phyloP scores from a whole-genome alignment of 2,888 invertebrate genomes.

The Lasius platythorax region DNA sequence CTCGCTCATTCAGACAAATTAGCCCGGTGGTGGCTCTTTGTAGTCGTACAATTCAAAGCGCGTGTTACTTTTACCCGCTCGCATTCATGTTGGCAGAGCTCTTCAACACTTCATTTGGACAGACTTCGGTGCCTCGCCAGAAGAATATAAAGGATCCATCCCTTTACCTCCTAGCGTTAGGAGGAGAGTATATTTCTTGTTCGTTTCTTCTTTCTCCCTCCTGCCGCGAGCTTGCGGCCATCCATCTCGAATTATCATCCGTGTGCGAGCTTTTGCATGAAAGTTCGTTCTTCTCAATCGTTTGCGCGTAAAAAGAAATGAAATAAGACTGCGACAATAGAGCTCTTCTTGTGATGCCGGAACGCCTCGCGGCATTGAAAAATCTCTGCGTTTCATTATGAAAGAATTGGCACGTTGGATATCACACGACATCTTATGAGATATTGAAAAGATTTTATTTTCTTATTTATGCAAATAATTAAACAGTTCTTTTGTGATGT shows the following conservation, averaged over 20 bases:
- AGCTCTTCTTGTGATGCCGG: neutral
- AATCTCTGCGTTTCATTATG: neutral
- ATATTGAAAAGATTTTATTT: neutral
- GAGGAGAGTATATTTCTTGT: constrained; percentile 50
- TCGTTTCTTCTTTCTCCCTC: constrained; percentile 12
- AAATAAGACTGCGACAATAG: constrained; percentile 50
- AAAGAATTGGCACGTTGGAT: constrained; percentile 1
- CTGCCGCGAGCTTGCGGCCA: constrained; percentile 27
- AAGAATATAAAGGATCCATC: constrained; percentile 74
- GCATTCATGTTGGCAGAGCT: constrained; percentile 84
- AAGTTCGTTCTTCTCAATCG: constrained; percentile 48
- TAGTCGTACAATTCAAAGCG: constrained; percentile 84
- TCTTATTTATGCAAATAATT: neutral
- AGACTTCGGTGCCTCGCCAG: constrained; percentile 72
- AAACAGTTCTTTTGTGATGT: neutral
- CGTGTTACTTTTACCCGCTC: constrained; percentile 81
- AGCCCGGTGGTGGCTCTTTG: constrained; percentile 84
- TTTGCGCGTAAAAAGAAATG: constrained; percentile 49
- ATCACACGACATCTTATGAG: neutral
- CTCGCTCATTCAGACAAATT: constrained; percentile 85
- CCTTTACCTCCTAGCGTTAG: constrained; percentile 51
- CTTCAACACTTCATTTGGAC: constrained; percentile 85
- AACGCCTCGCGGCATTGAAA: neutral
- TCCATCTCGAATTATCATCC: constrained; percentile 56
- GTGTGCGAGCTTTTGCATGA: constrained; percentile 45